Conservation (phyloP, 2,888 invertebrate species). For the Acleris emargana region DNA sequence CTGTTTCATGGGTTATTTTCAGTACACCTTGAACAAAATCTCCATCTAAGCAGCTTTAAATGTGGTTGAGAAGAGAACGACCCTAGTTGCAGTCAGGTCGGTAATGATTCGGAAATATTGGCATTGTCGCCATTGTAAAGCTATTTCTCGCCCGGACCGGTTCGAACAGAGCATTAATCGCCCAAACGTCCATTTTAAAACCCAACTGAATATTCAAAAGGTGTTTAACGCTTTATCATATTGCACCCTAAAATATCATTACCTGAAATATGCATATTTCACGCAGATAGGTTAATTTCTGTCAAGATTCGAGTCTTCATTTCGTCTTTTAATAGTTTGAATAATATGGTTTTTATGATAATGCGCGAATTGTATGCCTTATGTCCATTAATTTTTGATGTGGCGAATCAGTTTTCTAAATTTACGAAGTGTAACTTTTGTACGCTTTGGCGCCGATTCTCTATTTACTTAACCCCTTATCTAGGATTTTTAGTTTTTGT, state of each 20-base stretch:
- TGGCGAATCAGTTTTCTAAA: conserved; percentile 18
- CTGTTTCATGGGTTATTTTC: too few species aligned
- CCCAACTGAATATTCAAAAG: conserved; percentile 45
- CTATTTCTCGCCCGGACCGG: conserved; percentile 46
- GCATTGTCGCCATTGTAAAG: conserved; percentile 56
- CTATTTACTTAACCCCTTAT: too few species aligned
- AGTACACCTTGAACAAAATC: too few species aligned
- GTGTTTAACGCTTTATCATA: conserved; percentile 24
- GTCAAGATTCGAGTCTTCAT: conserved; percentile 8
- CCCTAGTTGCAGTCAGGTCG: conserved; percentile 48
- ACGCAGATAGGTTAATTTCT: conserved; percentile 19
- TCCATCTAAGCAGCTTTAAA: too few species aligned
- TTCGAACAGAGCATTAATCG: conserved; percentile 23
- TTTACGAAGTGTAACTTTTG: conserved; percentile 12
- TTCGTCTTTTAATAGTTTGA: too few species aligned
- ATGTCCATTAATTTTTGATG: conserved; percentile 16
- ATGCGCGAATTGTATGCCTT: background rate
- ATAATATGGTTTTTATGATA: conserved; percentile 14
- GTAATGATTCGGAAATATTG: conserved; percentile 67
- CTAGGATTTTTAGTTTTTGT: too few species aligned
- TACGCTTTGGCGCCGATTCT: too few species aligned
- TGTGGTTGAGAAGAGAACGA: conserved; percentile 42
- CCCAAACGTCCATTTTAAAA: conserved; percentile 24
- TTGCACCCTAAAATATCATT: conserved; percentile 21
- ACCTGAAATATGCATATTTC: conserved; percentile 28